A percentile compares a stretch with the other conserved stretches of the same genome.
Conservation (phyloP, 53 echinoderm and acorn worm species). For the Antedon mediterranea region DNA sequence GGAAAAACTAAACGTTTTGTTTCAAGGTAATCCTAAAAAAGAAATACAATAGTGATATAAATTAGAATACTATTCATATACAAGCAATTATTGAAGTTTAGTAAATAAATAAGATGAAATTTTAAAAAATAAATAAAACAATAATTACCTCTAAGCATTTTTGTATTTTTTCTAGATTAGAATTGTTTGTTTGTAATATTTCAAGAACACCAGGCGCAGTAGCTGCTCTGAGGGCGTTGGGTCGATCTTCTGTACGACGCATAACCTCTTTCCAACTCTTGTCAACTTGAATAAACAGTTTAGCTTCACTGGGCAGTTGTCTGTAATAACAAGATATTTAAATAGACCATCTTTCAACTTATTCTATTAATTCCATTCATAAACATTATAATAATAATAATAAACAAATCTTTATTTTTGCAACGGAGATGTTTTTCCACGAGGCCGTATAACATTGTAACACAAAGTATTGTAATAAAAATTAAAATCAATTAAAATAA, state of each 20-base stretch:
- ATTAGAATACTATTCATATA: too few relatives aligned
- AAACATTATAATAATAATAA: too few relatives aligned
- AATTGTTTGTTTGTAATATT: constrained; percentile 89
- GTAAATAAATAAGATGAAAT: too few relatives aligned
- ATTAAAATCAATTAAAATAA: too few relatives aligned
- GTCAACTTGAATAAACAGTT: constrained; percentile 83
- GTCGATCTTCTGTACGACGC: constrained; percentile 92
- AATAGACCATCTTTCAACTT: too few relatives aligned
- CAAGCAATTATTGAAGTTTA: too few relatives aligned
- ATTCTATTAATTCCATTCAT: too few relatives aligned
- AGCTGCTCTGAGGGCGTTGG: constrained; percentile 91
- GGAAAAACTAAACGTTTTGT: constrained; percentile 96
- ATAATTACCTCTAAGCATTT: constrained; percentile 95
- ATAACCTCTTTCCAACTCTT: constrained; percentile 98
- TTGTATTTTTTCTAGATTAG: constrained; percentile 94
- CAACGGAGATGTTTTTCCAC: too few relatives aligned
- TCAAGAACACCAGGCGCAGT: constrained; percentile 89
- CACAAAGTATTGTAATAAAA: too few relatives aligned
- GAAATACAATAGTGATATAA: background rate
- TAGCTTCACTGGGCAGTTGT: constrained; percentile 92
- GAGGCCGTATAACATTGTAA: too few relatives aligned
- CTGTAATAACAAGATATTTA: constrained; percentile 11
- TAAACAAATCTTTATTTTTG: too few relatives aligned
- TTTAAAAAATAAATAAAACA: too few relatives aligned
- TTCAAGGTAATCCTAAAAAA: constrained; percentile 76